phyloP scores from a whole-genome alignment of 2,797 vertebrate genomes.

The Rhinoraja longicauda region DNA sequence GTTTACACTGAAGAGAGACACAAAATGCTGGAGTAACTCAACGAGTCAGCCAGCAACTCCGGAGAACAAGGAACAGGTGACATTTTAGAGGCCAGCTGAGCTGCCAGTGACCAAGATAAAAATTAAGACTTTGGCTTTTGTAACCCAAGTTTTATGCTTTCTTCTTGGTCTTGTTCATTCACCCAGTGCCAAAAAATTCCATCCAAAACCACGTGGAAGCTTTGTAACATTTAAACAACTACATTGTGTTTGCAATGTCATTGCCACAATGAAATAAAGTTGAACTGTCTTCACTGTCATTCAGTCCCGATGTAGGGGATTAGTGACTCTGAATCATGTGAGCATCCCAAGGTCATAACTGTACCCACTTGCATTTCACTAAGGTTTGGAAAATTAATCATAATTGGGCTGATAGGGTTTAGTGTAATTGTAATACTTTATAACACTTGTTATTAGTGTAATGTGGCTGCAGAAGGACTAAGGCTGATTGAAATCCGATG shows the following conservation, averaged over 20 bases:
- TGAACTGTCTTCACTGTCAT: neutral
- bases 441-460: constrained; percentile 19
- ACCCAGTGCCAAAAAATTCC: neutral
- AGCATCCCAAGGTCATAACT: neutral
- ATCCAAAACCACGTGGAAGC: neutral
- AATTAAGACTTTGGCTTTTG: neutral
- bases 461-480: neutral
- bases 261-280: neutral
- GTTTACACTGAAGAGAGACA: too few relatives aligned
- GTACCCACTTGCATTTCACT: neutral
- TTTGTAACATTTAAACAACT: neutral
- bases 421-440: constrained; percentile 8
- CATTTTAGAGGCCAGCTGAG: neutral
- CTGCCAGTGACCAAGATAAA: too few relatives aligned
- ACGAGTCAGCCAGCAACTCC: too few relatives aligned
- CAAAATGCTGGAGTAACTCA: too few relatives aligned
- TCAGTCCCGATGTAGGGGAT: neutral
- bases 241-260: neutral
- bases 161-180: neutral
- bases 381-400: constrained; percentile 16
- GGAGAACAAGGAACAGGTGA: too few relatives aligned
- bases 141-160: neutral
- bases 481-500: constrained; percentile 6
- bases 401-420: neutral
- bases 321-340: neutral